A percentile compares a stretch with the other conserved stretches of the same genome.
Evolutionary conservation across 2,113 vertebrate species (phyloP).

Genomic region (Percopsis transmontana): DNA sequence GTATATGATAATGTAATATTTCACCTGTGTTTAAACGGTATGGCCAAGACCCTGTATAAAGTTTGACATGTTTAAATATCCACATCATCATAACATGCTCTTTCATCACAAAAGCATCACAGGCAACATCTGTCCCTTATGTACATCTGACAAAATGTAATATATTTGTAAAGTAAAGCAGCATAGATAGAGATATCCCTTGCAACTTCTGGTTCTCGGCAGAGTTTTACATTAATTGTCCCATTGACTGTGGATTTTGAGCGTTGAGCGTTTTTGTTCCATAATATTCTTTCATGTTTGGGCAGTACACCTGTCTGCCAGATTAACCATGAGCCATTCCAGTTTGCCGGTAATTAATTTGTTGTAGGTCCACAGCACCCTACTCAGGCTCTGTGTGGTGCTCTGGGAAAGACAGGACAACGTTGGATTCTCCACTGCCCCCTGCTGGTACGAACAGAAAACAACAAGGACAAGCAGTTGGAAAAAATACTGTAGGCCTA

Average conservation of each 20-base stretch:
- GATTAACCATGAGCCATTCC: constrained; percentile 62
- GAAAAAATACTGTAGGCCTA: not conserved
- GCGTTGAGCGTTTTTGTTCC: not conserved
- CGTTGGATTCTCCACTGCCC: constrained; percentile 39
- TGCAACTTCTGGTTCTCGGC: not conserved
- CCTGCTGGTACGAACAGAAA: constrained; percentile 59
- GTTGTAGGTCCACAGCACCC: constrained; percentile 58
- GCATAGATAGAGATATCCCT: too few relatives aligned
- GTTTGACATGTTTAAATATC: too few relatives aligned
- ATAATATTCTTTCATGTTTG: constrained; percentile 26
- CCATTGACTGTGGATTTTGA: too few relatives aligned
- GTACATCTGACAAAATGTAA: too few relatives aligned
- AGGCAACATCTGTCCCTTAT: too few relatives aligned
- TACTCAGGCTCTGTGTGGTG: constrained; percentile 54
- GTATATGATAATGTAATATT: too few relatives aligned
- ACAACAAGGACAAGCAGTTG: constrained; percentile 13
- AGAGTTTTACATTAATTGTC: not conserved
- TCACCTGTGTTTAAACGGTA: too few relatives aligned
- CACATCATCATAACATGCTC: too few relatives aligned
- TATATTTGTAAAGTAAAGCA: too few relatives aligned
- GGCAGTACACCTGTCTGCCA: constrained; percentile 49
- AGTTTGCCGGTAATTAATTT: constrained; percentile 67
- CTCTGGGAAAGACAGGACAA: constrained; percentile 58
- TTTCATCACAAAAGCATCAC: too few relatives aligned
- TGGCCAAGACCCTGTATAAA: too few relatives aligned